Evolutionary conservation across 2,797 vertebrate genomes (phyloP).

Genomic region (Streptopelia turtur): DNA sequence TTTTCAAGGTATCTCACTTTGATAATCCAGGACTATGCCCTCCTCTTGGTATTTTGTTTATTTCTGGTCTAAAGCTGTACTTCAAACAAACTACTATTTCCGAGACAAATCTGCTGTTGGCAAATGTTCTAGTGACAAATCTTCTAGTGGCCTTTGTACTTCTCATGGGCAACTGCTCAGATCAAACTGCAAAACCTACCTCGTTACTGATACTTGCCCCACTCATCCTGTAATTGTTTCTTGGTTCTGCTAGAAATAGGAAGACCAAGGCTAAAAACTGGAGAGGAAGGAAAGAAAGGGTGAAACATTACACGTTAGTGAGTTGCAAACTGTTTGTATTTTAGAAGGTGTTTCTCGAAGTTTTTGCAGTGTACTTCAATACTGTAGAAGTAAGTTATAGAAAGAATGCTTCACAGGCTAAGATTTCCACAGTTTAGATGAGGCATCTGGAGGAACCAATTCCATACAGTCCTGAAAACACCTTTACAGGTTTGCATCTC

Average conservation of each 20-base stretch:
- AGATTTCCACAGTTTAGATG: neutral
- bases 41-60: neutral
- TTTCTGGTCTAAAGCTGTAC: neutral
- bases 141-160: conserved; percentile 35
- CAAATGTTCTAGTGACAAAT: neutral
- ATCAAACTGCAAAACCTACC: conserved; percentile 41
- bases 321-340: neutral
- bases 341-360: neutral
- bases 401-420: neutral
- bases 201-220: conserved; percentile 1
- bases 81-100: conserved; percentile 1
- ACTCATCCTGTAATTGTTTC: neutral
- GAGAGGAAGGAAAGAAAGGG: neutral
- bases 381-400: neutral
- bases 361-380: conserved; percentile 3
- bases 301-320: neutral
- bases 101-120: neutral
- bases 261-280: neutral
- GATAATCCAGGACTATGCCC: neutral
- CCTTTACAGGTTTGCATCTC: neutral
- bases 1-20: neutral
- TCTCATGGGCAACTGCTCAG: conserved; percentile 44
- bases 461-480: neutral
- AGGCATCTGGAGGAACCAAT: neutral
- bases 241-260: conserved; percentile 18